Evolutionary conservation across 2,113 vertebrate genomes (phyloP), one percentile per base, ranked within the genome.

Genomic region (Panthera tigris): DNA sequence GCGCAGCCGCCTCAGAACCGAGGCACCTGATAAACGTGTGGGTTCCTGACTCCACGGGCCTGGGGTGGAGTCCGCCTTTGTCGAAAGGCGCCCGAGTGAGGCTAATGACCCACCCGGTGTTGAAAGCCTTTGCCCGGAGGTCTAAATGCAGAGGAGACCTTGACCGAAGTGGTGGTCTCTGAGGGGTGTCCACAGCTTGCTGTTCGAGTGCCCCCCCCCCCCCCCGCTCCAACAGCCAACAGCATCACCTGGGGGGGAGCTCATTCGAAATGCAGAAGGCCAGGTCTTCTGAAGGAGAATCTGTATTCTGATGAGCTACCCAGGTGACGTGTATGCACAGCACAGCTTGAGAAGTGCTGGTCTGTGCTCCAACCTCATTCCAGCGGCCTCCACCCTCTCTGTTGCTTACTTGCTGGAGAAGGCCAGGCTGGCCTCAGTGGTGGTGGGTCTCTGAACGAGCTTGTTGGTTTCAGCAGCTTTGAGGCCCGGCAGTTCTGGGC

Each of bases 381-480:
- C 29, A 27, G 25, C 4, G 14, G 57, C 18, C 27, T 33, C 31
- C 11, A 1, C 61, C 41, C n/a, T 23, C 25, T 27, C 45, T 9
- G n/a, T n/a, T 41, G 15, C 13, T 78, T 48, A 3, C 25, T 57
- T 71, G 50, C 33, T 6, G 41, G 55, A 23, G 16, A 79, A 45
- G 9, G 33, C 23, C 41, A 13, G 4, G 16, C 4, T 15, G 11
- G 33, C 61, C 18, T 69, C 66, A 1, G 0, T 0, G 48, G 13
- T 1, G 36, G 18, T 19, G 15, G 61, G 4, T 33, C 61, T 71
- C 52, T 50, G 25, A 29, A 14, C 7, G 1, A 73, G 23, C 45
- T 52, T 88, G 25, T 2, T 15, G 15, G 31, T 27, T 55, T 25
- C 78, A 50, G 68, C 48, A 74, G 39, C 14, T 25, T 48, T 18